Evolutionary conservation across 2,888 invertebrate species (phyloP).

Genomic region (Nomada ferruginata): DNA sequence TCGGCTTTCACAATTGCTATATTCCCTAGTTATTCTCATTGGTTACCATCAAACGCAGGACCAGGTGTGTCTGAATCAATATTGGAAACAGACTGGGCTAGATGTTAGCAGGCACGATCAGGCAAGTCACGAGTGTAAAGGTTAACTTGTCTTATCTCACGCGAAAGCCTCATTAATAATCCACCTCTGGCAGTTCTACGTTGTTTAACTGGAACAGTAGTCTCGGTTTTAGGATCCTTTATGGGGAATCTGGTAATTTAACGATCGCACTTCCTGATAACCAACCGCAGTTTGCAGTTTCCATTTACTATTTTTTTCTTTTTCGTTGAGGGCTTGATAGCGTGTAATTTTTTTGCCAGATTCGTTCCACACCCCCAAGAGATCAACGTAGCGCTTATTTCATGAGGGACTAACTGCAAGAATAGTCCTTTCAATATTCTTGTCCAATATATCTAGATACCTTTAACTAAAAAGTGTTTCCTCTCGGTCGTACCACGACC

Average conservation of each 20-base stretch:
- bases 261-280: conserved; percentile 37
- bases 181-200: conserved; percentile 23
- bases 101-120: conserved; percentile 21
- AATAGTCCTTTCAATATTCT: no score
- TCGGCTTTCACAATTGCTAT: neutral
- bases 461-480: no score
- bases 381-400: neutral
- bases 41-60: neutral
- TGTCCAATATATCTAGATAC: no score
- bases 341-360: neutral
- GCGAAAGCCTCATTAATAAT: conserved; percentile 62
- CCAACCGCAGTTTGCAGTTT: neutral
- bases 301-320: conserved; percentile 22
- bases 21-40: neutral
- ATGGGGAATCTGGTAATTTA: conserved; percentile 41
- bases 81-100: conserved; percentile 36
- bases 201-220: conserved; percentile 42
- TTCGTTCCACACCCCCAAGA: neutral
- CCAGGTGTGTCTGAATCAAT: conserved; percentile 45
- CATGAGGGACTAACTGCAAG: no score
- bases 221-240: conserved; percentile 29
- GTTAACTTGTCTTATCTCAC: conserved; percentile 61
- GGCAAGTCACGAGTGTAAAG: conserved; percentile 51
- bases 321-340: neutral
- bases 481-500: neutral